Base-by-base conservation (phyloP, 2,888 invertebrate genomes). In the Oligia latruncula region DNA sequence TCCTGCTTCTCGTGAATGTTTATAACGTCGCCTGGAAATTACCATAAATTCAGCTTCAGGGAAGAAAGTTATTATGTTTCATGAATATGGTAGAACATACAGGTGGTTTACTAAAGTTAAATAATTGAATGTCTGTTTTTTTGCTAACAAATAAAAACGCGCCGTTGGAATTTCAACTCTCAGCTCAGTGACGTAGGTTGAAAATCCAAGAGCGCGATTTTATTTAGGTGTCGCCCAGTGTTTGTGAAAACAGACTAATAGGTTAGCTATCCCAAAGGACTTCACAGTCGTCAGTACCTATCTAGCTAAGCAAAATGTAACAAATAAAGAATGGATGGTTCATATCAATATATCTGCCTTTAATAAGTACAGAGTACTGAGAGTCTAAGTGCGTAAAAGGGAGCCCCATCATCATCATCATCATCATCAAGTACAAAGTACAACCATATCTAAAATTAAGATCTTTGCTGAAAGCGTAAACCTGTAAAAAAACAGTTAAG, bases 1-100 rank as follows among this genome's bases (percentile, higher is more conserved):
- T 98, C 98, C 94, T 99, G 99, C 92, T 99, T 99, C 90, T 98
- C 98, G 93, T 98, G 98, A 62, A 99, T 98, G 89, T 98, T 98
- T 89, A 99, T 98, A 71, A 98, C 96, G 94, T 99, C 99, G 86
- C 99, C 98, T 97, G 97, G 1, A 91, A 92, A 85, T 73, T 23
- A 52, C 46, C 46, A 75, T 49, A 82, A 64, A 62, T 71, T 77
- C 68, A 86, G 58, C 70, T 71, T 71, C 40, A 84, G 55, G 60
- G 66, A 60, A 46, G 40, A 49, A 66, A 23, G 35, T 11, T 52
- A 23, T 17, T 5, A 35, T 43, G 15, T 29, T 43, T 35, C 4
- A 5, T 64, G 2, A 0, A n/a, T 52, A 20, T 20, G 8, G 40
- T 40, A 40, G 46, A 58, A 52, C 29, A 43, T 29, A 60, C 35